Evolutionary conservation across 1,140 invertebrate species (phyloP).

Genomic region (Eurosta solidaginis): DNA sequence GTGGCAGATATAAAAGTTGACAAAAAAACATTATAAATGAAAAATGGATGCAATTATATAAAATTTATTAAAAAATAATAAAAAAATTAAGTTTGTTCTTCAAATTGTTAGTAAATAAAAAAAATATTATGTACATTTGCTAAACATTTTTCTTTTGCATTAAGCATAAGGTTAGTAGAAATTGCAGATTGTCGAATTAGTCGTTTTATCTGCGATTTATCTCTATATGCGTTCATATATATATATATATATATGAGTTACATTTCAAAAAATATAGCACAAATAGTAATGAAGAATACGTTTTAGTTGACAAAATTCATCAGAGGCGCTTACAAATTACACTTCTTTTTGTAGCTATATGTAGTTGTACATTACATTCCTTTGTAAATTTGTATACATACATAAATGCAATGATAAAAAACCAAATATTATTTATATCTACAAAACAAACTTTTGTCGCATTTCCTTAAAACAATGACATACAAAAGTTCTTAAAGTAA

Average conservation of each 20-base stretch:
- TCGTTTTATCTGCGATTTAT: neutral
- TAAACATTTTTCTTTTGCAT: neutral
- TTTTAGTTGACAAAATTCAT: neutral
- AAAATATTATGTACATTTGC: neutral
- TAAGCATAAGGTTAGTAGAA: neutral
- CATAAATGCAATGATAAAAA: neutral
- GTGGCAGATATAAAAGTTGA: neutral
- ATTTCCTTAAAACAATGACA: neutral
- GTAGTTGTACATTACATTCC: neutral
- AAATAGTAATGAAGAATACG: neutral
- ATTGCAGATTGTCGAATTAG: neutral
- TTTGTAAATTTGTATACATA: neutral
- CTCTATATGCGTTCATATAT: neutral
- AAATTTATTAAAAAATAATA: neutral
- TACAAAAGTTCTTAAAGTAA: neutral
- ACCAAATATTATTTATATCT: neutral
- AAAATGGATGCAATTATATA: neutral
- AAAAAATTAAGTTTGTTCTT: neutral
- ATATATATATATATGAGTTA: neutral
- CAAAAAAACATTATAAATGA: neutral
- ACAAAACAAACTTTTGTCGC: neutral
- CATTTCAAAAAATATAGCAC: neutral
- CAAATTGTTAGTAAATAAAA: neutral
- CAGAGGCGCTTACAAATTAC: neutral
- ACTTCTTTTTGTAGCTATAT: too few species aligned